Evolutionary conservation across 2,113 vertebrate genomes (phyloP), one percentile per base, ranked within the genome.

Genomic region (Speoplatyrhinus poulsoni): DNA sequence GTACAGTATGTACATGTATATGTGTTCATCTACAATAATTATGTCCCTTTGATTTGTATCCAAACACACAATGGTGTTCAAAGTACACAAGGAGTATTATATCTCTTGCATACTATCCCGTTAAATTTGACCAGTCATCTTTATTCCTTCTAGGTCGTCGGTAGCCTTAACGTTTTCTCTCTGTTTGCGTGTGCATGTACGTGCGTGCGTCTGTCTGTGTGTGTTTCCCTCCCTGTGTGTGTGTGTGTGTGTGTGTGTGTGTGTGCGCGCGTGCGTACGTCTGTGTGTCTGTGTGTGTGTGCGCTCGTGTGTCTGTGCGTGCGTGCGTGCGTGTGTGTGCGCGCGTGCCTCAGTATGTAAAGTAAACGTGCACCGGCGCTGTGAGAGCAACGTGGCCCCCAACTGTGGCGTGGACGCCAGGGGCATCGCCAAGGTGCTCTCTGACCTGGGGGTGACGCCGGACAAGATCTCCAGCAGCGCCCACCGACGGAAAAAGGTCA

Each of bases 311-410:
- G 0, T 60, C 61, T 59, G 4, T 56, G 5, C 33, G 32, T 46
- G 46, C 17, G 12, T 73, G 19, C 69, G 32, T 64, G 19, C 69
- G 50, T 36, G 81, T 80, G 84, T 81, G 26, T 69, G 78, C 66
- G 50, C 32, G 81, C 79, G 84, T 81, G 26, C 68, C 77, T 32
- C 82, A 99, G 97, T 98, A 64, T 99, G 97, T 91, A 99, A 98
- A 91, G 98, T 99, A 91, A 98, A 99, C 8, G 97, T 99, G 3
- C 97, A 98, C 89, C 92, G 96, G 75, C 96, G 97, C 87, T 98
- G 97, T 89, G 96, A 98, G 92, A 95, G 92, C 54, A 98, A 98
- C 0, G 97, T 98, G 65, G 97, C 97, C 11, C 97, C 97, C n/a
- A 98, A 96, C 93, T 98, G 97, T 3, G 97, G 97, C 7, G 97